Evolutionary conservation across 1,140 invertebrate genomes (phyloP).

Genomic region (Drosophila leontia): DNA sequence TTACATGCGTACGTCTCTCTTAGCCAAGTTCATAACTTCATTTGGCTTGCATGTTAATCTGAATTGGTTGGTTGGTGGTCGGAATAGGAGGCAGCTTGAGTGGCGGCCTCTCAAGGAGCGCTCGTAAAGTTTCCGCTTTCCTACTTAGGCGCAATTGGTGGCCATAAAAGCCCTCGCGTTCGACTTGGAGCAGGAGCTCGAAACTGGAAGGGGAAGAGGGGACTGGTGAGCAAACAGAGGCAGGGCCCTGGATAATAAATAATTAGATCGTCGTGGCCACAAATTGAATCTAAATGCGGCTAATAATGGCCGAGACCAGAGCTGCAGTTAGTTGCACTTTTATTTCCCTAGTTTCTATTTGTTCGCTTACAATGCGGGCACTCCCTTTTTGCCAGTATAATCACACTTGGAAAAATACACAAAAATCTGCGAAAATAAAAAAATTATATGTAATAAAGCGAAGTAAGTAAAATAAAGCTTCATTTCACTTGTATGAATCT

Average conservation of each 20-base stretch:
- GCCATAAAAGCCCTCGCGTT: constrained; percentile 67
- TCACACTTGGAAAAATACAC: not conserved
- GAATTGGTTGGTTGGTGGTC: constrained; percentile 49
- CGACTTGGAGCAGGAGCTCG: not conserved
- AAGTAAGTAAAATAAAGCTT: not conserved
- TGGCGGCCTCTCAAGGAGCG: constrained; percentile 39
- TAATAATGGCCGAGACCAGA: constrained; percentile 47
- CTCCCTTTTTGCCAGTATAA: not conserved
- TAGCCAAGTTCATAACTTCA: constrained; percentile 60
- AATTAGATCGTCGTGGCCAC: constrained; percentile 67
- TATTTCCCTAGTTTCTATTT: constrained; percentile 14
- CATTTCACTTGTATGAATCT: too few species aligned
- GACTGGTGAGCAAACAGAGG: constrained; percentile 32
- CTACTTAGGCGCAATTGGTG: constrained; percentile 81
- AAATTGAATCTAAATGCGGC: constrained; percentile 79
- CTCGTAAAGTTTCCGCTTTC: constrained; percentile 73
- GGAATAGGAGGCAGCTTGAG: constrained; percentile 25
- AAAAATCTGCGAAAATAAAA: too few species aligned
- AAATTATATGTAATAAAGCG: not conserved
- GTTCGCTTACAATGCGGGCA: not conserved
- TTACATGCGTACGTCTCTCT: not conserved
- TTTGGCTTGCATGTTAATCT: constrained; percentile 78
- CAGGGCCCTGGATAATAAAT: constrained; percentile 57
- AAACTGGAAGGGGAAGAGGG: not conserved
- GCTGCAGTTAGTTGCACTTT: constrained; percentile 45